A percentile compares a stretch with the other conserved stretches of the same genome.
Conservation (phyloP, 2,797 vertebrate species). For the Hyperoplus lanceolatus region DNA sequence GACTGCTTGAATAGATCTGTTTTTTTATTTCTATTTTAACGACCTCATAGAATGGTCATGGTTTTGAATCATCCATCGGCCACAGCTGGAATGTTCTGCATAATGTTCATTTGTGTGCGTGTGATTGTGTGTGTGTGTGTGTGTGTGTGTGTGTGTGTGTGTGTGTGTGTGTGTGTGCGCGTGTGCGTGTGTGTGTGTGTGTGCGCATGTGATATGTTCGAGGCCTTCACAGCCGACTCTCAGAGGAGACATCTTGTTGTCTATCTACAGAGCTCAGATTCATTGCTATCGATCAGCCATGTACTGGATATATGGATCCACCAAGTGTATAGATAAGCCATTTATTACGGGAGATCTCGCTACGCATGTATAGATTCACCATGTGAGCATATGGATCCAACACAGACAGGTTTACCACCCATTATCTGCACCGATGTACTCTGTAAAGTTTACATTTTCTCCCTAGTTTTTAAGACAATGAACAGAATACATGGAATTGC, state of each 20-base stretch:
- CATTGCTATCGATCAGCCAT: constrained; percentile 78
- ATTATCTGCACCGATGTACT: constrained; percentile 52
- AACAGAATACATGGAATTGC: not conserved
- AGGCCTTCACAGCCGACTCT: constrained; percentile 38
- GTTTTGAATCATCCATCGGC: not conserved
- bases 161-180: not conserved
- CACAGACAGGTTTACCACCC: constrained; percentile 60
- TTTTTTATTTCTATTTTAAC: not conserved
- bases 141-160: not conserved
- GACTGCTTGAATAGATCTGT: not conserved
- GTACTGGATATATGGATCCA: constrained; percentile 83
- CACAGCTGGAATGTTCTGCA: not conserved
- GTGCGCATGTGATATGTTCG: constrained; percentile 18
- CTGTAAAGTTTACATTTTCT: constrained; percentile 14
- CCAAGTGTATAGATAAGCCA: constrained; percentile 83
- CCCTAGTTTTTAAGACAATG: constrained; percentile 3
- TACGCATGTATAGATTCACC: constrained; percentile 66
- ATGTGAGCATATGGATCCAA: constrained; percentile 61
- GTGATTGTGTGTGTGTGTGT: not conserved
- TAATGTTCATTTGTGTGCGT: not conserved
- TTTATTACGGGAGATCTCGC: constrained; percentile 71
- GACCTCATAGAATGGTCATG: not conserved
- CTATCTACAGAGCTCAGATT: constrained; percentile 73
- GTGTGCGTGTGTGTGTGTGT: constrained; percentile 11
- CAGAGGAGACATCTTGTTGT: constrained; percentile 74